Percentiles rank a stretch among this genome's conserved stretches.
Evolutionary conservation across 2,797 vertebrate genomes (phyloP).

Genomic region (Geotrypetes seraphini): DNA sequence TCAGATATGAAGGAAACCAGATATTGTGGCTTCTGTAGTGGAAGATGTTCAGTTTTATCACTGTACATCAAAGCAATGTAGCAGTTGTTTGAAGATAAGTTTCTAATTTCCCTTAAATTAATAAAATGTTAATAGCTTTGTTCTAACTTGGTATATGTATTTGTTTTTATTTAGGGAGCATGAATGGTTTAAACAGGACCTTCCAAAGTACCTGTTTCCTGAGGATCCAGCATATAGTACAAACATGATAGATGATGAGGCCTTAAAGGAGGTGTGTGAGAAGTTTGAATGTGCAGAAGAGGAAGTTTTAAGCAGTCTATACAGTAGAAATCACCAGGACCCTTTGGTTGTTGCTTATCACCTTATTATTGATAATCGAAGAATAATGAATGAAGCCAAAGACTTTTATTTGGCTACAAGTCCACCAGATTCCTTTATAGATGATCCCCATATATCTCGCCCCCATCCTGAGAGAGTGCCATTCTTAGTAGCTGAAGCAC

Average conservation of each 20-base stretch:
- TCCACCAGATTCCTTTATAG: conserved; percentile 88
- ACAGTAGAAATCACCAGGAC: conserved; percentile 90
- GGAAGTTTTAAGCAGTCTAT: conserved; percentile 87
- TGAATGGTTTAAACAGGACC: conserved; percentile 93
- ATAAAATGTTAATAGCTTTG: too few species aligned
- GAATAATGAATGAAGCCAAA: conserved; percentile 97
- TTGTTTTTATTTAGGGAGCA: conserved; percentile 77
- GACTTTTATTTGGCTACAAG: conserved; percentile 96
- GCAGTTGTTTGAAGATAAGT: too few species aligned
- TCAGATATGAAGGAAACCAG: too few species aligned
- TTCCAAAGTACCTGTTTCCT: conserved; percentile 93
- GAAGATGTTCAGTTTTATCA: too few species aligned
- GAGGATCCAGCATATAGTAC: conserved; percentile 92
- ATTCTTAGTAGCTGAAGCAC: conserved; percentile 80
- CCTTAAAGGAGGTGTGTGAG: conserved; percentile 94
- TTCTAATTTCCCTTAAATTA: too few species aligned
- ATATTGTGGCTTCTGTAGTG: too few species aligned
- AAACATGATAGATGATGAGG: conserved; percentile 96
- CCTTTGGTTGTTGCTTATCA: conserved; percentile 92
- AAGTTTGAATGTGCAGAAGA: conserved; percentile 96
- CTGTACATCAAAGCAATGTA: too few species aligned
- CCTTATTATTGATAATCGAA: conserved; percentile 96
- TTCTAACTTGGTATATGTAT: too few species aligned
- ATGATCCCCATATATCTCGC: conserved; percentile 79
- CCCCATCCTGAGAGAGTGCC: conserved; percentile 90